phyloP scores from a whole-genome alignment of 2,113 vertebrate genomes.

The Phoenicopterus ruber region DNA sequence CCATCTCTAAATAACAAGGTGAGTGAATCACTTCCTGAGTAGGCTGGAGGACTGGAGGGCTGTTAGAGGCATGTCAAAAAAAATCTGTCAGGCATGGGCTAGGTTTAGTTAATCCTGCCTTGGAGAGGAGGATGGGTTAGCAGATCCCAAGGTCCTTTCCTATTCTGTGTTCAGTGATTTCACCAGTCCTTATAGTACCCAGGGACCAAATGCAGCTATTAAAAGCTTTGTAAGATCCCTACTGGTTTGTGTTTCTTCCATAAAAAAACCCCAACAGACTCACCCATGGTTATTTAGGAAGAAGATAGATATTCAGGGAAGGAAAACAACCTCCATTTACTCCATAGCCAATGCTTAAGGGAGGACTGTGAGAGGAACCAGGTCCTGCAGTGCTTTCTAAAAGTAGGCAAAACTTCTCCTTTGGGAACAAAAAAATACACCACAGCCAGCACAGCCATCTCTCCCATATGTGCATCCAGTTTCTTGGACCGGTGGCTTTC shows the following conservation, averaged over 20 bases:
- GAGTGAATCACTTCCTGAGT: conserved; percentile 2
- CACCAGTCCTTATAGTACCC: not conserved
- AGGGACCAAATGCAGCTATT: not conserved
- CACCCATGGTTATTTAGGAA: conserved; percentile 29
- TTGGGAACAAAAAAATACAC: not conserved
- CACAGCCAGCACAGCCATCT: not conserved
- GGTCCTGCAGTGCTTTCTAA: not conserved
- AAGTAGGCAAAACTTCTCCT: not conserved
- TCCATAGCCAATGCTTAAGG: not conserved
- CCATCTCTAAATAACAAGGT: not conserved
- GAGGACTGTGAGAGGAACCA: not conserved
- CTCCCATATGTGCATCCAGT: not conserved
- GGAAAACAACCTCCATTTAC: conserved; percentile 35
- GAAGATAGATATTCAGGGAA: conserved; percentile 7
- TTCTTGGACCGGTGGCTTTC: not conserved
- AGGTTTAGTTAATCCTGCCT: not conserved
- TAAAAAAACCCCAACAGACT: not conserved
- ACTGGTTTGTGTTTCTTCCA: not conserved
- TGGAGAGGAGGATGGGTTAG: not conserved
- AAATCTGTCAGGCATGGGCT: not conserved
- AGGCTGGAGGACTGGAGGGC: not conserved
- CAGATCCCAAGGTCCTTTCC: not conserved
- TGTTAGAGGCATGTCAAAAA: not conserved
- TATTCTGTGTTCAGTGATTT: not conserved
- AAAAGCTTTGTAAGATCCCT: not conserved